Percentiles rank a stretch among this genome's conserved stretches.
These are phyloP conservation scores for Brachionus rotundiformis DNA, from an alignment of 1,140 invertebrate species.

Conservation along the genomic window DNA sequence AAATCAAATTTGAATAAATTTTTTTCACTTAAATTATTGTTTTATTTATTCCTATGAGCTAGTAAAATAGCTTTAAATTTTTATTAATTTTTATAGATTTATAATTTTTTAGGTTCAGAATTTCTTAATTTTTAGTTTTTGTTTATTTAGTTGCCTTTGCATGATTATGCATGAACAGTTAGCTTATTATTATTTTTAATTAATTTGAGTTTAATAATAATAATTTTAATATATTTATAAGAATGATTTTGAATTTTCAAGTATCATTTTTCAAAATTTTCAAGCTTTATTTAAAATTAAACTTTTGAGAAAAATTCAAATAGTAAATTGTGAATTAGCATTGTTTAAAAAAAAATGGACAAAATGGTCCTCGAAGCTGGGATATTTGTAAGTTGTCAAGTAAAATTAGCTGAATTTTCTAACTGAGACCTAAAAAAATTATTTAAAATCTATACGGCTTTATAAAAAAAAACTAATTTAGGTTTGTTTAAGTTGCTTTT, in stretches of 20 bases:
- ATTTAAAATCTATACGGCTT: background rate
- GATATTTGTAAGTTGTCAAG: background rate
- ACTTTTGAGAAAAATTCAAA: too few relatives aligned
- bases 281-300: background rate
- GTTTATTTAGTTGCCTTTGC: background rate
- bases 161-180: constrained; percentile 5
- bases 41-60: background rate
- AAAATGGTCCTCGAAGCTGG: background rate
- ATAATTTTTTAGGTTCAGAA: background rate
- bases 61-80: background rate
- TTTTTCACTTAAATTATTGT: background rate
- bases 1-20: background rate
- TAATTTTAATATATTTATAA: too few relatives aligned
- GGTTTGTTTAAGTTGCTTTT: background rate
- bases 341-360: too few relatives aligned
- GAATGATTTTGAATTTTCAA: background rate
- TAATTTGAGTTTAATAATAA: too few relatives aligned
- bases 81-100: background rate
- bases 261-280: too few relatives aligned
- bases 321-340: too few relatives aligned
- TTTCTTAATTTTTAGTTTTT: background rate
- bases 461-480: background rate
- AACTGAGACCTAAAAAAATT: background rate
- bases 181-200: background rate
- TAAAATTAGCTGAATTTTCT: background rate